Base-by-base conservation (phyloP, 2,888 invertebrate genomes). In the Hydrotaea cyrtoneurina region DNA sequence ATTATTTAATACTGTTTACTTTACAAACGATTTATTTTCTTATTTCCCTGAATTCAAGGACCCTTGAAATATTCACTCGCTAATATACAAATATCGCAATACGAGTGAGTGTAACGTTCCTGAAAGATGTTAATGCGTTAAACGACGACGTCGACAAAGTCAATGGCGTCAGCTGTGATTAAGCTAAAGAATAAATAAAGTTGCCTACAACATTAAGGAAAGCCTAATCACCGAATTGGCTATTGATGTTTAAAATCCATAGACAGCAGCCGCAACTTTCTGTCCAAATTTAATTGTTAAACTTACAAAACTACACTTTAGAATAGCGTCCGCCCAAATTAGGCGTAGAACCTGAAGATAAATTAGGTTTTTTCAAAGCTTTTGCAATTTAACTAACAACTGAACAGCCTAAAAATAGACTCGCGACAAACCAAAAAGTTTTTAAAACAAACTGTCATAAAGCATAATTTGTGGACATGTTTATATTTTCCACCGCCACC, bases 381-480 rank as follows among this genome's bases (percentile, higher is more conserved):
- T 4, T 50, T n/a, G 13, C 5, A 43, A 43, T 50, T 50, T 50
- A 50, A n/a, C 43, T 43, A 43, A 43, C 43, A 53, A 55, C 8
- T 26, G 23, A 59, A 59, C 13, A 8, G 59, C 26, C 59, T 59
- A 59, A 59, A 59, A 59, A 59, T 59, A 59, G 59, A 59, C 59
- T 23, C 21, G 19, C 2, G 8, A 57, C 23, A 17, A 53, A 11
- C n/a, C n/a, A n/a, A n/a, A n/a, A n/a, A n/a, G n/a, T n/a, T n/a
- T n/a, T n/a, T n/a, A 53, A 8, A 10, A 23, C 59, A 15, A 59
- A 59, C 59, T 55, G 23, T 55, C 55, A 55, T 55, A 55, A 55
- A n/a, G 21, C 55, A 55, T 55, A 55, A 55, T 21, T 19, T 55
- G 21, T 19, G 55, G 7, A 3, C 0, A 55, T 55, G 21, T 50